Base-by-base conservation (phyloP, 1,140 invertebrate genomes). In the Macrotrachela quadricornifera region DNA sequence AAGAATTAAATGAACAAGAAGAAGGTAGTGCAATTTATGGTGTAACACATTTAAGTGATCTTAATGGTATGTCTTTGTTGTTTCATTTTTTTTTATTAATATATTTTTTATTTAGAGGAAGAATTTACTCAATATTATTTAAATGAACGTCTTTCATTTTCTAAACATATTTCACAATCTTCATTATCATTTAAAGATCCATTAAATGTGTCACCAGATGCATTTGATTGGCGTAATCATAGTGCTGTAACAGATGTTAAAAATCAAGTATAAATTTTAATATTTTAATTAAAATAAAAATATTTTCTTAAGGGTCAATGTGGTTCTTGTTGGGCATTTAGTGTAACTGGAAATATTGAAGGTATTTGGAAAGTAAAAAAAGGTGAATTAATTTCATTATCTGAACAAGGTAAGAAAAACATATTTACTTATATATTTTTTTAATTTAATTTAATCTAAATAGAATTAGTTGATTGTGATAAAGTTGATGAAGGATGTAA, bases 281-380 rank as follows among this genome's bases (percentile, higher is more conserved):
- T 6, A 16, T 38, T 12, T 40, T 9, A 18, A 37, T 36, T 1
- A 40, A 12, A 17, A 15, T 44, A 21, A 14, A 16, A 38, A 45
- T 30, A 18, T 39, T 47, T 41, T 17, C 59, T 60, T 36, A 52
- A 69, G 66, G 67, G 66, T 37, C 49, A 56, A 9, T 97, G 91
- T 70, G 90, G 91, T 10, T 92, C 85, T 21, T 96, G 91, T 63
- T 97, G 92, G 92, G 91, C 91, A 0, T 97, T 96, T 67, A 90
- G 86, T 56, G 84, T 86, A 0, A 94, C 85, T 53, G 88, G 87
- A 62, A 96, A 96, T 64, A 78, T 97, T 51, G 92, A 97, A 69
- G 90, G 91, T 2, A 80, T 85, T 54, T 91, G 84, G 73, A 83
- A 85, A 6, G 74, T 90, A 11, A 80, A 83, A 60, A 77, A 80